These are phyloP conservation scores for Crenichthys baileyi DNA, from an alignment of 2,797 vertebrate genomes.

Conservation along the genomic window DNA sequence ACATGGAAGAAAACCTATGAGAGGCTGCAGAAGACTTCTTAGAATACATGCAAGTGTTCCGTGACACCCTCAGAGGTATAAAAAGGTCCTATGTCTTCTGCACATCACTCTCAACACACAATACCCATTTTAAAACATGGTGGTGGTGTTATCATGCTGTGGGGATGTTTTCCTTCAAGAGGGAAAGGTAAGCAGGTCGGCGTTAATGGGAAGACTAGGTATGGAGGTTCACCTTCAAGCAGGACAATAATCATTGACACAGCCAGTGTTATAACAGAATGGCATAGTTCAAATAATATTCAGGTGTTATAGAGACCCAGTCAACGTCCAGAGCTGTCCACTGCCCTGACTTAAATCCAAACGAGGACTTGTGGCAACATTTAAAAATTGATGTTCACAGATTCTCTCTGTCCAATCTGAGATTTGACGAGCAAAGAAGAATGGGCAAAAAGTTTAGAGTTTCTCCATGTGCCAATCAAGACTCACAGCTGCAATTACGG, in stretches of 20 bases:
- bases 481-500: not conserved
- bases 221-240: not conserved
- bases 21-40: not conserved
- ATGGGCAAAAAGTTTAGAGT: not conserved
- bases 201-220: not conserved
- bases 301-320: not conserved
- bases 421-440: not conserved
- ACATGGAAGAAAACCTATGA: not conserved
- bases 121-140: not conserved
- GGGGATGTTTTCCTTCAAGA: not conserved
- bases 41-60: not conserved
- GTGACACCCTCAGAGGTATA: not conserved
- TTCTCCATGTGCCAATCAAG: not conserved
- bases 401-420: not conserved
- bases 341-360: not conserved
- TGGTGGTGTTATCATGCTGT: not conserved
- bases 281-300: not conserved
- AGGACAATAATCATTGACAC: not conserved
- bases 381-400: not conserved
- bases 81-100: not conserved
- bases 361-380: not conserved
- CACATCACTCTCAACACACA: not conserved
- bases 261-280: not conserved
- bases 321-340: not conserved
- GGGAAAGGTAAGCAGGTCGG: too few relatives aligned